Percentiles rank a stretch among this genome's conserved stretches.
These are phyloP conservation scores for Cheilosia vernalis DNA, from an alignment of 2,888 invertebrate species.

Conservation along the genomic window DNA sequence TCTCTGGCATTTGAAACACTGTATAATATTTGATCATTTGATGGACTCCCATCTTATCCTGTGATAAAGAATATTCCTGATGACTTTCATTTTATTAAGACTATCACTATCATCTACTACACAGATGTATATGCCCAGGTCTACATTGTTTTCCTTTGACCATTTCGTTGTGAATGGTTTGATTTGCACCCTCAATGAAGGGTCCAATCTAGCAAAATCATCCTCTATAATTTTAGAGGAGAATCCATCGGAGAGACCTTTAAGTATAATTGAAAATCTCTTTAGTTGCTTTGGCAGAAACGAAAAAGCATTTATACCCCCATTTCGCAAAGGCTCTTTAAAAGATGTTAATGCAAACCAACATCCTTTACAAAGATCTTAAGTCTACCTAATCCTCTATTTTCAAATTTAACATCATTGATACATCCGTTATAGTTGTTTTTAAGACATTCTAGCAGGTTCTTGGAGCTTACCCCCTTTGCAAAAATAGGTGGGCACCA, in stretches of 20 bases:
- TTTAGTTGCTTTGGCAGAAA: not conserved
- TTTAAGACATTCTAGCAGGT: too few species aligned
- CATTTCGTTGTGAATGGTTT: not conserved
- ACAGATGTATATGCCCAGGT: not conserved
- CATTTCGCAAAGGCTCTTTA: slow-evolving; percentile 2
- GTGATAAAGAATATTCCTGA: not conserved
- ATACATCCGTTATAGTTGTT: too few species aligned
- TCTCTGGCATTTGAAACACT: too few species aligned
- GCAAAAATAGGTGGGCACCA: too few species aligned
- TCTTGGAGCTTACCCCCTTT: too few species aligned
- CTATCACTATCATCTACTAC: not conserved
- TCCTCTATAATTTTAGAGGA: not conserved
- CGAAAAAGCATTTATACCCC: not conserved
- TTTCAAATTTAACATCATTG: too few species aligned
- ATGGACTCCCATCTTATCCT: not conserved
- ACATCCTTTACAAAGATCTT: too few species aligned
- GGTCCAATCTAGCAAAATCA: not conserved
- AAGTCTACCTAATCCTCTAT: too few species aligned
- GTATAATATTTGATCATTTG: too few species aligned
- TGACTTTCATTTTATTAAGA: not conserved
- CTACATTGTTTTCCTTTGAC: not conserved
- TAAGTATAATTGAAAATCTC: not conserved
- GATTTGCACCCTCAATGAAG: slow-evolving; percentile 4
- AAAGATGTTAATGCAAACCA: not conserved
- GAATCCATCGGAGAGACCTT: not conserved